Percentiles rank a stretch among this genome's conserved stretches.
These are phyloP conservation scores for Cylindroiulus punctatus DNA, from an alignment of 2,888 invertebrate species.

Conservation along the genomic window DNA sequence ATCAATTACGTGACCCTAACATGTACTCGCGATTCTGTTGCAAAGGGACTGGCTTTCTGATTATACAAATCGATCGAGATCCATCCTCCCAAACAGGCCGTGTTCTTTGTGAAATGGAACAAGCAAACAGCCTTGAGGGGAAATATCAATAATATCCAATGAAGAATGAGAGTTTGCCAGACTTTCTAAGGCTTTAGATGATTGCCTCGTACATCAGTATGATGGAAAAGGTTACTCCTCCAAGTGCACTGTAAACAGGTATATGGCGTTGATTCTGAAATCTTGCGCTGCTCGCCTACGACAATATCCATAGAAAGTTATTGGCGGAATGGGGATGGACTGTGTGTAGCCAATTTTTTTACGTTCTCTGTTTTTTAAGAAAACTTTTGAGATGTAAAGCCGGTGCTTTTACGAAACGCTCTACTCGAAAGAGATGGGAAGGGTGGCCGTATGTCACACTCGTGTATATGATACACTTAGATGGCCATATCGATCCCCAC, in stretches of 20 bases:
- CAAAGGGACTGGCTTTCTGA: not conserved
- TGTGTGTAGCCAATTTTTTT: not conserved
- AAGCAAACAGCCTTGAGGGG: constrained; percentile 37
- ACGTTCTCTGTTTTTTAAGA: not conserved
- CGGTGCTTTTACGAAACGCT: not conserved
- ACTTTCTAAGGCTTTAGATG: constrained; percentile 42
- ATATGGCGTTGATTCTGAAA: not conserved
- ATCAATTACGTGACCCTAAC: constrained; percentile 17
- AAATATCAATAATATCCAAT: constrained; percentile 37
- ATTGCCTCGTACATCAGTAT: constrained; percentile 42
- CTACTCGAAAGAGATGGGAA: constrained; percentile 1
- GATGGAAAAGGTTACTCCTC: constrained; percentile 34
- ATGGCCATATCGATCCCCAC: constrained; percentile 2
- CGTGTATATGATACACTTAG: constrained; percentile 12
- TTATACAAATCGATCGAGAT: constrained; percentile 38
- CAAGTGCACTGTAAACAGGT: constrained; percentile 34
- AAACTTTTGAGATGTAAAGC: constrained; percentile 26
- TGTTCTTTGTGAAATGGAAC: constrained; percentile 34
- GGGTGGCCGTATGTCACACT: not conserved
- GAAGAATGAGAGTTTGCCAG: constrained; percentile 31
- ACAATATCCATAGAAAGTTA: constrained; percentile 29
- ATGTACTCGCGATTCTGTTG: not conserved
- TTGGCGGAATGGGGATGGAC: constrained; percentile 5
- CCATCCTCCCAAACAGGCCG: constrained; percentile 14
- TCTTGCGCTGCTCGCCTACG: not conserved